phyloP scores from a whole-genome alignment of 2,113 vertebrate species.

The Indri indri region DNA sequence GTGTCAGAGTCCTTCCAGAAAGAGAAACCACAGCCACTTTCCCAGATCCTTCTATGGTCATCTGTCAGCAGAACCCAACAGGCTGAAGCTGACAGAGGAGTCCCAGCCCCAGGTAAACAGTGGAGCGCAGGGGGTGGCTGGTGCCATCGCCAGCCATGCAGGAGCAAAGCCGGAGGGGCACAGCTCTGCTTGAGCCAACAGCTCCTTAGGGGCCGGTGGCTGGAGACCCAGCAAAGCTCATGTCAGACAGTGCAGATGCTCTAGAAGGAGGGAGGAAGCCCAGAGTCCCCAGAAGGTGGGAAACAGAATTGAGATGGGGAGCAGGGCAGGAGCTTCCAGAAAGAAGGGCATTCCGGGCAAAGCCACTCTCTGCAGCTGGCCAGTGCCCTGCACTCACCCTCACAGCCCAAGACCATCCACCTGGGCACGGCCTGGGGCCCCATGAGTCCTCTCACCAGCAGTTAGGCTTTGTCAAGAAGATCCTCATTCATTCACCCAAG shows the following conservation, averaged over 20 bases:
- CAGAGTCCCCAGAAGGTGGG: not conserved
- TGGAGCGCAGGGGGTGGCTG: not conserved
- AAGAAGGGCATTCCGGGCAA: not conserved
- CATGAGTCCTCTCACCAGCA: fast-evolving
- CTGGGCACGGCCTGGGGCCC: not conserved
- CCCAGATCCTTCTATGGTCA: fast-evolving
- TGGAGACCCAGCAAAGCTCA: not conserved
- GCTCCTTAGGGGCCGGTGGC: not conserved
- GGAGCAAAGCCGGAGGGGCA: no score
- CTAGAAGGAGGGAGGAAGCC: not conserved
- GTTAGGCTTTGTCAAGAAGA: not conserved
- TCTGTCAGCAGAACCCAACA: not conserved
- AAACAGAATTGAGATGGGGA: not conserved
- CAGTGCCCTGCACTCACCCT: no score
- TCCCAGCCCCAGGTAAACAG: not conserved
- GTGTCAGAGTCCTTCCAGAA: not conserved
- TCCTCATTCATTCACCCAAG: not conserved
- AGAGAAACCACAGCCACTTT: not conserved
- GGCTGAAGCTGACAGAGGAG: not conserved
- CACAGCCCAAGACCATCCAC: not conserved
- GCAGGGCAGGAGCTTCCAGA: not conserved
- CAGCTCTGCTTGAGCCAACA: not conserved
- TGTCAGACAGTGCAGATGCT: not conserved
- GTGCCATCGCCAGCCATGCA: not conserved
- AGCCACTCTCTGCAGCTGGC: not conserved